Base-by-base conservation (phyloP, 2,888 invertebrate genomes). In the Esperia sulphurella region DNA sequence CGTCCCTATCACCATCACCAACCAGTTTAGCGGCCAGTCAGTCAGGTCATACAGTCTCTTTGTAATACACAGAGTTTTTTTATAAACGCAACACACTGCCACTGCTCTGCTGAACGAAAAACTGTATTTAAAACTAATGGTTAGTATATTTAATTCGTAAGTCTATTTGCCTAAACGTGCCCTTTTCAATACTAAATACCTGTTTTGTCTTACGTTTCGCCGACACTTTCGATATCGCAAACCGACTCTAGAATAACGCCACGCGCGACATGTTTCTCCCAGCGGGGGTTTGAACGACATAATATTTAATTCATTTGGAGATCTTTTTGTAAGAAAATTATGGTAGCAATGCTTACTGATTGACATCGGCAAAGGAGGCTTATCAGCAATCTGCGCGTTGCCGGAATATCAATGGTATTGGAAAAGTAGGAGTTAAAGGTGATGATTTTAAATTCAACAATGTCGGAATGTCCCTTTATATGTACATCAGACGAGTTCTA, bases 401-500 rank as follows among this genome's bases (percentile, higher is more conserved):
- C 43, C n/a, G 7, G 43, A 43, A 43, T 43, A 8, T n/a, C 35
- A 43, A 43, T 43, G 29, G 1, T 8, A 5, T 0, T 3, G n/a
- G 21, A 40, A 21, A n/a, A 39, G 39, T 39, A 14, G 14, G 14
- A 39, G 6, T 12, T 14, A 39, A 9, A 9, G 39, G 9, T 14
- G 14, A 14, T 10, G 7, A 2, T 8, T 10, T 33, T 3, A 33
- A 14, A 66, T 68, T 68, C 59, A 62, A 39, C 53, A 60, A 68
- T 58, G 63, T 67, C 57, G 45, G 55, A 29, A 52, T 43, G 48
- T n/a, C n/a, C n/a, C n/a, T n/a, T n/a, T n/a, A n/a, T n/a, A n/a
- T n/a, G n/a, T n/a, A n/a, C n/a, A n/a, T n/a, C n/a, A n/a, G n/a
- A n/a, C n/a, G n/a, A n/a, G n/a, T n/a, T n/a, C n/a, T n/a, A n/a